Conservation (phyloP, 2,888 invertebrate species). For the Coenonympha glycerion region DNA sequence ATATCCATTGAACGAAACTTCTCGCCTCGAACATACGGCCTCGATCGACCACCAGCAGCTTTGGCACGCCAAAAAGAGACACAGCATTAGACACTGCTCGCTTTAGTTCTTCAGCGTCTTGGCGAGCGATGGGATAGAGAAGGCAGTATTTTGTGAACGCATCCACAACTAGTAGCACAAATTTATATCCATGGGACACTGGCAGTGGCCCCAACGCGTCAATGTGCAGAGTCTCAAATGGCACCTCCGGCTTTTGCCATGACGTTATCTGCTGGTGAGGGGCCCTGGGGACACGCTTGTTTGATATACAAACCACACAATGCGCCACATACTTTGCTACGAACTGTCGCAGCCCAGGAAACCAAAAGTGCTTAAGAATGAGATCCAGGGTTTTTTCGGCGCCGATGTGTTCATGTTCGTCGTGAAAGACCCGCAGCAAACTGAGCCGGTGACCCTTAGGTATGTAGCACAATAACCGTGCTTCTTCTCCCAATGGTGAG, state of each 20-base stretch:
- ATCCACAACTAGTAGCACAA: too few relatives aligned
- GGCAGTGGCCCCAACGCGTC: slow-evolving; percentile 18
- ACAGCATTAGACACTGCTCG: too few relatives aligned
- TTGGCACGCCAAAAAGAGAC: too few relatives aligned
- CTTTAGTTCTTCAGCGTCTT: too few relatives aligned
- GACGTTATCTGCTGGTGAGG: slow-evolving; percentile 7
- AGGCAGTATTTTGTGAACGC: too few relatives aligned
- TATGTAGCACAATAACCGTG: slow-evolving; percentile 27
- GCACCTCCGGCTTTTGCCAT: slow-evolving; percentile 4
- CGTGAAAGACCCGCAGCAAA: slow-evolving; percentile 31
- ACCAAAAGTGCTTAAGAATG: slow-evolving; percentile 23
- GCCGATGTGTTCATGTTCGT: slow-evolving; percentile 18
- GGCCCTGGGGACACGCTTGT: slow-evolving; percentile 8
- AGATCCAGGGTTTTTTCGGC: slow-evolving; percentile 21
- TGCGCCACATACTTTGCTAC: slow-evolving; percentile 10
- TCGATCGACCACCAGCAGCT: too few relatives aligned
- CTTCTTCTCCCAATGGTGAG: slow-evolving; percentile 23
- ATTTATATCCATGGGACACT: slow-evolving; percentile 10
- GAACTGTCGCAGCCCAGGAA: slow-evolving; percentile 5
- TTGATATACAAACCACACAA: slow-evolving; percentile 13
- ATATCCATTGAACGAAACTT: too few relatives aligned
- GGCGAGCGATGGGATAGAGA: too few relatives aligned
- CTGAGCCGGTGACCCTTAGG: slow-evolving; percentile 35
- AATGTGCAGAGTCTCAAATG: slow-evolving; percentile 2
- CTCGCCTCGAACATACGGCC: too few relatives aligned